phyloP scores from a whole-genome alignment of 2,113 vertebrate species.

The Gopherus flavomarginatus region DNA sequence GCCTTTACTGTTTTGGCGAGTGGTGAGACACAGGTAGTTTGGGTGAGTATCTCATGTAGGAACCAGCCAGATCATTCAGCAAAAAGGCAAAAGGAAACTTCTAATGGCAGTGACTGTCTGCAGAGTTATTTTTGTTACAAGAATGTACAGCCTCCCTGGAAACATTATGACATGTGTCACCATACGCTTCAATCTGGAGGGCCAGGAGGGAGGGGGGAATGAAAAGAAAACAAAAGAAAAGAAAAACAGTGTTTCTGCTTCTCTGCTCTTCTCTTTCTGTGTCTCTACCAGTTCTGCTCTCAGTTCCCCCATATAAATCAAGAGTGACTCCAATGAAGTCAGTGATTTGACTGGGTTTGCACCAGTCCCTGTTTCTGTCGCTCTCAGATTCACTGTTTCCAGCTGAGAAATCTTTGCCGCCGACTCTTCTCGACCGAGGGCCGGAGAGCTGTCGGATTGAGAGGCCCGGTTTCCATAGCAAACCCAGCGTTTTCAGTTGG shows the following conservation, averaged over 20 bases:
- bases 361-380: not conserved
- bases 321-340: not conserved
- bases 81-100: not conserved
- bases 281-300: fast-evolving
- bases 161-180: not conserved
- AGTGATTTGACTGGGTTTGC: fast-evolving
- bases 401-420: not conserved
- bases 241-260: too few relatives aligned
- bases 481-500: not conserved
- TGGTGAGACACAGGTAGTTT: not conserved
- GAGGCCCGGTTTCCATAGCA: conserved; percentile 59
- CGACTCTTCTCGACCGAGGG: not conserved
- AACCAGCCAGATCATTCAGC: not conserved
- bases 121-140: not conserved
- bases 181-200: not conserved
- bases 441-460: not conserved
- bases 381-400: fast-evolving
- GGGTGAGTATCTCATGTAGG: not conserved
- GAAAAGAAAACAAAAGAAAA: not conserved
- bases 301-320: not conserved
- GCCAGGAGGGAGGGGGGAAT: not conserved
- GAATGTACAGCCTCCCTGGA: not conserved
- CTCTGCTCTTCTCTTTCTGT: not conserved
- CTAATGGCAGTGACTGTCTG: not conserved
- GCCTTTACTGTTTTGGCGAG: not conserved